These are phyloP conservation scores for Acrocephalus arundinaceus DNA, from an alignment of 2,113 vertebrate species.

Conservation along the genomic window DNA sequence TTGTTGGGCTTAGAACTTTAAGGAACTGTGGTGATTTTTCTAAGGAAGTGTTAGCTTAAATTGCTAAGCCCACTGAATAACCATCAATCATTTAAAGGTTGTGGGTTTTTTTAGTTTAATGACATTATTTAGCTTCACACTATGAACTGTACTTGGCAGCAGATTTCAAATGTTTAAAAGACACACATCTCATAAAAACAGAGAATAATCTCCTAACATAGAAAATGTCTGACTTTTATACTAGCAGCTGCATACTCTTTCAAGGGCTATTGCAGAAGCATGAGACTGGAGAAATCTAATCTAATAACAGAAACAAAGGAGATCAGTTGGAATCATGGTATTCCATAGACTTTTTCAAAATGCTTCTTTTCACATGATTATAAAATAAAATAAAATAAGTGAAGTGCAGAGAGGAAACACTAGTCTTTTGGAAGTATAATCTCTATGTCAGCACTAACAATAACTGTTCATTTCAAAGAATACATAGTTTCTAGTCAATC, in stretches of 20 bases:
- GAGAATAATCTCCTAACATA: background rate
- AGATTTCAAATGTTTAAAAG: slow-evolving; percentile 14
- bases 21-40: background rate
- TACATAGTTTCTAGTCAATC: background rate
- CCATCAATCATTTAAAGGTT: background rate
- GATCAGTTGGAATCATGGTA: background rate
- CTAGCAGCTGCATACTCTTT: background rate
- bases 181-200: slow-evolving; percentile 5
- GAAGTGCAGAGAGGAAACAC: background rate
- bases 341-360: background rate
- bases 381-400: background rate
- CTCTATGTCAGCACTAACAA: slow-evolving; percentile 24
- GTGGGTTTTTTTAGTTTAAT: background rate
- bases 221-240: background rate
- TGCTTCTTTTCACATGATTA: background rate
- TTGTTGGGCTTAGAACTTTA: background rate
- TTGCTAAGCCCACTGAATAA: background rate
- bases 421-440: slow-evolving; percentile 2
- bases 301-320: background rate
- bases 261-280: background rate
- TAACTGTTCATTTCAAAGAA: slow-evolving; percentile 9
- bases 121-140: background rate
- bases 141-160: background rate
- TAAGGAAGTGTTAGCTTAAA: background rate
- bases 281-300: background rate